Conservation (phyloP, 2,797 vertebrate genomes). For the Mastacembelus armatus region DNA sequence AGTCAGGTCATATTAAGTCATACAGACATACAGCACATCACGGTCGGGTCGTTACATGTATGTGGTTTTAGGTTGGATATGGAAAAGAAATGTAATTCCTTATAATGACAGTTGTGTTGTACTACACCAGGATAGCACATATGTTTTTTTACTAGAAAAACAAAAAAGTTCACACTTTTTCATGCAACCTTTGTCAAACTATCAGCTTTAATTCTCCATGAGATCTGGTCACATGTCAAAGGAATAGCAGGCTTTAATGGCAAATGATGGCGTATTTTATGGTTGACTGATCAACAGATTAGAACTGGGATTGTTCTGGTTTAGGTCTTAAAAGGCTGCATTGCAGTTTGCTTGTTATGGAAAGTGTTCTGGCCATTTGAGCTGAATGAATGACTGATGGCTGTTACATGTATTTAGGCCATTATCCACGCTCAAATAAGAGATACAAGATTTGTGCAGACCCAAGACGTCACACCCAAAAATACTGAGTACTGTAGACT, state of each 20-base stretch:
- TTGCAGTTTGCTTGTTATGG: not conserved
- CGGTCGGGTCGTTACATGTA: not conserved
- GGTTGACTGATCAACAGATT: not conserved
- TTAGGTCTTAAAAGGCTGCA: not conserved
- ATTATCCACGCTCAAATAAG: no score
- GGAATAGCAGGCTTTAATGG: not conserved
- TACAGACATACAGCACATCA: not conserved
- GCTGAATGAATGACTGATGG: not conserved
- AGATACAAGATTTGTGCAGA: no score
- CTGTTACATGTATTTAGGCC: not conserved
- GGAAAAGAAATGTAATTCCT: no score
- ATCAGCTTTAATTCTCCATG: no score
- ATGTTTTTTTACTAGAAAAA: no score
- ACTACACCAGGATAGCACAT: no score
- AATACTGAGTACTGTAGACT: not conserved
- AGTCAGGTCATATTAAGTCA: conserved; percentile 1
- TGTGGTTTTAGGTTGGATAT: no score
- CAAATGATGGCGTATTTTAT: no score
- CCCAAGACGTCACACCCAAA: not conserved
- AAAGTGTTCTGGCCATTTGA: not conserved
- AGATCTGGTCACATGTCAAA: not conserved
- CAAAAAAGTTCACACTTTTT: no score
- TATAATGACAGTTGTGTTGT: no score
- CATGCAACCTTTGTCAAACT: no score
- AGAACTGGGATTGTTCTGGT: not conserved